Percentiles rank a stretch among this genome's conserved stretches.
Evolutionary conservation across 2,797 vertebrate genomes (phyloP).

Genomic region (Anabacerthia variegaticeps): DNA sequence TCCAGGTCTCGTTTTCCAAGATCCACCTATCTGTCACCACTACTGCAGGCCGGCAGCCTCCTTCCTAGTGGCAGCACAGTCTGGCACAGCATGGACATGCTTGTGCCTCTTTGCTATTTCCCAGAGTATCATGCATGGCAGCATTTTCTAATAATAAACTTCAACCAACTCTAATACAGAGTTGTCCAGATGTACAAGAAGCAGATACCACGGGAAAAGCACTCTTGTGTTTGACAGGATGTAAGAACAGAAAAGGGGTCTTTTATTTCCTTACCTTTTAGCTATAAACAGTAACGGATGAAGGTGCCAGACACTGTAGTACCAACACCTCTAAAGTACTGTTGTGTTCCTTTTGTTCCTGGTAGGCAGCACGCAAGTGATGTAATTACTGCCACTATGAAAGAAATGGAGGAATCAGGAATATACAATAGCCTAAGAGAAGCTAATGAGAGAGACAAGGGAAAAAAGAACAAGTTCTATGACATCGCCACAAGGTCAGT

Average conservation of each 20-base stretch:
- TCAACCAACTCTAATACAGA: neutral
- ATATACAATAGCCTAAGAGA: slow-evolving; percentile 78
- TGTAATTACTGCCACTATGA: slow-evolving; percentile 68
- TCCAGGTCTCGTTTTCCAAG: neutral
- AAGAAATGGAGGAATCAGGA: slow-evolving; percentile 77
- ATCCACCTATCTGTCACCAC: neutral
- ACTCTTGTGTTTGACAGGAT: neutral
- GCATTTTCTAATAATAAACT: neutral
- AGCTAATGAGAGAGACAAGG: slow-evolving; percentile 73
- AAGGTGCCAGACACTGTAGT: neutral
- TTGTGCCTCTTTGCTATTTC: neutral
- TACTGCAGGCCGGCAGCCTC: neutral
- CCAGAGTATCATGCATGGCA: neutral
- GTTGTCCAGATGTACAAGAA: neutral
- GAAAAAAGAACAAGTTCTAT: slow-evolving; percentile 65
- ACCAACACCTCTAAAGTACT: neutral
- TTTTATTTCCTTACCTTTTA: neutral
- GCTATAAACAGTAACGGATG: neutral
- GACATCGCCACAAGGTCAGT: slow-evolving; percentile 79
- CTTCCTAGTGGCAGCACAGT: neutral
- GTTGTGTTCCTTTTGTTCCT: slow-evolving; percentile 14
- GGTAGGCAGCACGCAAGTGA: slow-evolving; percentile 80
- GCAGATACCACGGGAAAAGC: neutral
- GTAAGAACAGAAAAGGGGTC: neutral
- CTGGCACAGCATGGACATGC: neutral